phyloP scores from a whole-genome alignment of 2,888 invertebrate genomes.

The Protonemura montana region DNA sequence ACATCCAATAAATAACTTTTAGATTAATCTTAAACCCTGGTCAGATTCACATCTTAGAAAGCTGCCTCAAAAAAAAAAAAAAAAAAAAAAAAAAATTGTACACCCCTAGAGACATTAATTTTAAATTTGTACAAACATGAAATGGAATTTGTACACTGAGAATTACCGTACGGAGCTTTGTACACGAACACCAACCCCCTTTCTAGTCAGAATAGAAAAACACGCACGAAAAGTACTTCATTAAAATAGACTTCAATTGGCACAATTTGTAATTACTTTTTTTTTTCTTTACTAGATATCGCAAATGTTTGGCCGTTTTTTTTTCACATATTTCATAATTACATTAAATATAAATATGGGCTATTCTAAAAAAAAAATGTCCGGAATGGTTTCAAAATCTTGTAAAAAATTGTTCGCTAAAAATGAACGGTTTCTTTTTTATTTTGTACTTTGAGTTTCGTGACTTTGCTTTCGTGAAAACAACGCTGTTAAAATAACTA shows the following conservation, averaged over 20 bases:
- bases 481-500: not conserved
- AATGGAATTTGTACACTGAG: conserved; percentile 41
- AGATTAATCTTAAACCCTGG: not conserved
- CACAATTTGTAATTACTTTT: not conserved
- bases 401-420: not conserved
- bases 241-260: conserved; percentile 15
- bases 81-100: not conserved
- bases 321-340: not conserved
- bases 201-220: conserved; percentile 2
- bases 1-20: not conserved
- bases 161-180: not conserved
- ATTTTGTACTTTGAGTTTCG: not conserved
- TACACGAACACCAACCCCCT: not conserved
- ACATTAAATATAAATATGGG: not conserved
- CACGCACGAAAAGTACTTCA: not conserved
- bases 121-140: conserved; percentile 43
- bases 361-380: not conserved
- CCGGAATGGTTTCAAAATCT: not conserved
- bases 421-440: not conserved
- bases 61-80: not conserved
- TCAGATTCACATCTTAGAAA: not conserved
- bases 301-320: not conserved
- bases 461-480: not conserved
- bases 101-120: conserved; percentile 40
- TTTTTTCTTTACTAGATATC: not conserved